A percentile compares a stretch with the other conserved stretches of the same genome.
These are phyloP conservation scores for Dasyprocta punctata DNA, from an alignment of 2,113 vertebrate genomes.

Conservation along the genomic window DNA sequence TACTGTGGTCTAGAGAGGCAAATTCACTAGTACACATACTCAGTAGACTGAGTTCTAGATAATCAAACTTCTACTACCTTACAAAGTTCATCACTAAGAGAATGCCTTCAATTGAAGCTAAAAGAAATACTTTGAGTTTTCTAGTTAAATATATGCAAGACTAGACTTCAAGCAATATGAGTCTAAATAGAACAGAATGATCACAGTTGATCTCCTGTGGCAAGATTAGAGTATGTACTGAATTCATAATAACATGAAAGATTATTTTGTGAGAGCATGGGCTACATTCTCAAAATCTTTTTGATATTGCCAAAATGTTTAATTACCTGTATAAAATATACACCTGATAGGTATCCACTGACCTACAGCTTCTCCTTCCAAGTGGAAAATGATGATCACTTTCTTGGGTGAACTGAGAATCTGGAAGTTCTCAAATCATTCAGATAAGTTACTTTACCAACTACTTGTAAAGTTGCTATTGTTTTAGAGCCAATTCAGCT, in stretches of 20 bases:
- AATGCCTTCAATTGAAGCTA: background rate
- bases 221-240: background rate
- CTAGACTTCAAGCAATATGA: background rate
- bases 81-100: background rate
- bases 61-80: background rate
- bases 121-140: background rate
- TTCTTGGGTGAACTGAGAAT: background rate
- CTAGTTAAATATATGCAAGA: background rate
- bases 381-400: background rate
- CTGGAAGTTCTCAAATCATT: background rate
- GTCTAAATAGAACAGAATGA: background rate
- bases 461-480: background rate
- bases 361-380: background rate
- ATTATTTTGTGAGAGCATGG: background rate
- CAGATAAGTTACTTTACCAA: constrained; percentile 12
- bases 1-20: background rate
- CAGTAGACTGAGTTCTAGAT: background rate
- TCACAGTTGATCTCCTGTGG: background rate
- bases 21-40: background rate
- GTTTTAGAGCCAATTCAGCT: constrained; percentile 30
- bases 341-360: background rate
- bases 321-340: background rate
- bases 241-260: constrained; percentile 16
- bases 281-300: constrained; percentile 7
- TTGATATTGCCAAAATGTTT: background rate